phyloP scores from a whole-genome alignment of 2,797 vertebrate genomes.

The Bryconaethiops microstoma region DNA sequence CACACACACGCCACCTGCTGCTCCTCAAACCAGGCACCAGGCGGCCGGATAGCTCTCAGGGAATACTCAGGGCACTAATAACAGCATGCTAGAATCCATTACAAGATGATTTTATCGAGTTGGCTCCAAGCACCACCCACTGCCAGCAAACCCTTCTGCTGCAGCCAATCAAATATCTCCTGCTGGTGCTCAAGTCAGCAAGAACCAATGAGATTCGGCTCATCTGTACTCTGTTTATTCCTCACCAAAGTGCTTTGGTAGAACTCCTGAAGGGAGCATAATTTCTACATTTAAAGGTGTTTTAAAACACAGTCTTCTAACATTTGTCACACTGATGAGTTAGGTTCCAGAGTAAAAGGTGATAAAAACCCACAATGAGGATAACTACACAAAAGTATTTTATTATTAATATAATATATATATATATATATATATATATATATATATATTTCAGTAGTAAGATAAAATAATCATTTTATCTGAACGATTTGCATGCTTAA shows the following conservation, averaged over 20 bases:
- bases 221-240: background rate
- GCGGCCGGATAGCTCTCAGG: background rate
- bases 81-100: conserved; percentile 23
- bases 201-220: background rate
- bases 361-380: too few relatives aligned
- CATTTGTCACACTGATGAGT: background rate
- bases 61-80: conserved; percentile 19
- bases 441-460: too few relatives aligned
- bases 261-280: background rate
- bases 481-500: background rate
- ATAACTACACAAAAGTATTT: too few relatives aligned
- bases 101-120: conserved; percentile 27
- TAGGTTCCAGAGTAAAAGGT: too few relatives aligned
- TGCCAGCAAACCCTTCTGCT: background rate
- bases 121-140: conserved; percentile 14
- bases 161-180: background rate
- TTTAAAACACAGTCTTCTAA: too few relatives aligned
- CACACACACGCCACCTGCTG: conserved; percentile 23
- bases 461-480: background rate
- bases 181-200: conserved; percentile 3
- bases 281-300: background rate
- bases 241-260: background rate
- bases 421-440: too few relatives aligned
- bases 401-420: too few relatives aligned
- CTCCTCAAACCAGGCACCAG: conserved; percentile 10